Evolutionary conservation across 2,888 invertebrate genomes (phyloP), one percentile per base, ranked within the genome.

Genomic region (Neuroscelio doddi): DNA sequence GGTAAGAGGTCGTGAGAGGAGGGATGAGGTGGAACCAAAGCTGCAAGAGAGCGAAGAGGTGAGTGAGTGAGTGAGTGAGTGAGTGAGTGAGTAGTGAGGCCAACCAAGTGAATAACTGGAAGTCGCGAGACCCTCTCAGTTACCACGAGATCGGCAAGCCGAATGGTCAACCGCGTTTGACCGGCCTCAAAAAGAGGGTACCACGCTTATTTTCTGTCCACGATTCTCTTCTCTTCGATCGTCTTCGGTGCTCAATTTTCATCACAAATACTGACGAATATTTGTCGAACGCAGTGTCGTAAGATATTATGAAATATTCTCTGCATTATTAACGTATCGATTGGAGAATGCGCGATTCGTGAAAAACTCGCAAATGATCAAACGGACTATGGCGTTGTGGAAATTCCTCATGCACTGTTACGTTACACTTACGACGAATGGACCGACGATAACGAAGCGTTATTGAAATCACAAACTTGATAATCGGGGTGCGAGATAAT

Each of bases 91-190:
- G 77, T 73, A 77, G 81, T 74, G 78, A 77, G 79, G 78, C 75
- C 76, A 69, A 70, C 70, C 72, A 72, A 81, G 79, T 78, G 78
- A 80, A 79, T 80, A 79, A 79, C 81, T 80, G 81, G 75, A 75
- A 79, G 79, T 77, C 76, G 74, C 79, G 79, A 73, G 77, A 76
- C 76, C 75, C 79, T 78, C 80, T 82, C 84, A 84, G 84, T 84
- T 81, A 81, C 74, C 82, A 83, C 82, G 81, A 83, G 83, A 83
- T 83, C 84, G 83, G 81, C 84, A 79, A 82, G 78, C 80, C 77
- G 83, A 81, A 82, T 83, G 82, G 83, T 83, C 81, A 79, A 77
- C 73, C 78, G 79, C 74, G 79, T 74, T 61, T 64, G 69, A 45
- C 58, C 62, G 56, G 44, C 44, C 57, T 38, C 52, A 55, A 57